A percentile compares a stretch with the other conserved stretches of the same genome.
phyloP scores from a whole-genome alignment of 2,113 vertebrate species.

The Speoplatyrhinus poulsoni region DNA sequence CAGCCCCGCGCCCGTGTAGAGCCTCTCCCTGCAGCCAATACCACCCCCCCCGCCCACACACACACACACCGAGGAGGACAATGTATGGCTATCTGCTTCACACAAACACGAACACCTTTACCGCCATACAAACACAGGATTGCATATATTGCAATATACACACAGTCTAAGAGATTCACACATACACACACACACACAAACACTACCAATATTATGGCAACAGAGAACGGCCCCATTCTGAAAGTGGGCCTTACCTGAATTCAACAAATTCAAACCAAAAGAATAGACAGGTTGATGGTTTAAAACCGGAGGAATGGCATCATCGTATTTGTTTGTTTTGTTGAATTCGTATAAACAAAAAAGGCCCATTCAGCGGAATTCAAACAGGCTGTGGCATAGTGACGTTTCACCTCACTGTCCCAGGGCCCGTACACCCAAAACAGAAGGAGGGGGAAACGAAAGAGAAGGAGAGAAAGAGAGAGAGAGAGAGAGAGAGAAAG shows the following conservation, averaged over 20 bases:
- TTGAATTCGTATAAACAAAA: no score
- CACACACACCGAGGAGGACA: background rate
- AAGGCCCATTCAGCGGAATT: constrained; percentile 21
- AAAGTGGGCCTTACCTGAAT: no score
- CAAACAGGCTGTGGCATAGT: constrained; percentile 16
- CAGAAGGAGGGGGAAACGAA: constrained; percentile 25
- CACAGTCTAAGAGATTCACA: background rate
- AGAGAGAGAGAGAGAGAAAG: constrained; percentile 25
- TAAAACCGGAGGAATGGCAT: no score
- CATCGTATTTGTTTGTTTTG: no score
- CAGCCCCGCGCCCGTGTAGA: constrained; percentile 50
- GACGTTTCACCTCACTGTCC: constrained; percentile 42
- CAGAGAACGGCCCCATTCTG: no score
- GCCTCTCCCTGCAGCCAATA: constrained; percentile 44
- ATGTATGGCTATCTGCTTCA: no score
- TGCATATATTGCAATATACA: background rate
- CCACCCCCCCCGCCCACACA: constrained; percentile 3
- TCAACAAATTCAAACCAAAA: no score
- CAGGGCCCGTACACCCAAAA: constrained; percentile 34
- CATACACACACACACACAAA: background rate
- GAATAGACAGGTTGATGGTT: no score
- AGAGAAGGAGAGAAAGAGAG: constrained; percentile 25
- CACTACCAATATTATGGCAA: background rate
- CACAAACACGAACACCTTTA: background rate
- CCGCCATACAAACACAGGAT: background rate